These are phyloP conservation scores for Ardeotis arabs DNA, from an alignment of 2,113 vertebrate genomes.

Conservation along the genomic window DNA sequence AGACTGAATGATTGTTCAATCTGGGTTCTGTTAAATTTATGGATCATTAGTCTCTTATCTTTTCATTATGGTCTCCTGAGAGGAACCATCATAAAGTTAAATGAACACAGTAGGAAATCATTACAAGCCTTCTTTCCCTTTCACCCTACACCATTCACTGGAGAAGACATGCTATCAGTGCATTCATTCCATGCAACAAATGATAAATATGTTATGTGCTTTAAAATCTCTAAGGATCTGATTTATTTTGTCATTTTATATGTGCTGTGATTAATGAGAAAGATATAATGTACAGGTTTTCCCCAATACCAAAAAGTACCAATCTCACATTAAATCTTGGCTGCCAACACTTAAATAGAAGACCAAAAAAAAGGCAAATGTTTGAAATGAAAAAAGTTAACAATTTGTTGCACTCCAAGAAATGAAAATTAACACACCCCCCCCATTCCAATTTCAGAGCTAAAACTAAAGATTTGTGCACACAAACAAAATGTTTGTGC, in stretches of 20 bases:
- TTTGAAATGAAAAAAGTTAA: background rate
- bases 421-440: background rate
- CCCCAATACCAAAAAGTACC: background rate
- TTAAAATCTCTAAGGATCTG: background rate
- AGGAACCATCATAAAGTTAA: conserved; percentile 62
- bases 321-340: background rate
- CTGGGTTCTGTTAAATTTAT: conserved; percentile 53
- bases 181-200: background rate
- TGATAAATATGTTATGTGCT: background rate
- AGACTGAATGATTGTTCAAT: conserved; percentile 60
- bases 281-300: background rate
- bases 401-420: background rate
- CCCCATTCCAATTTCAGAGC: background rate
- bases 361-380: background rate
- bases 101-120: conserved; percentile 61
- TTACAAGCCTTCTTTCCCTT: conserved; percentile 22
- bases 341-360: background rate
- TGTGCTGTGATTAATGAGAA: background rate
- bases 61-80: conserved; percentile 64
- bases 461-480: background rate
- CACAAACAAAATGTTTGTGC: background rate
- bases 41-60: conserved; percentile 69
- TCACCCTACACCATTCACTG: background rate
- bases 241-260: conserved; percentile 3
- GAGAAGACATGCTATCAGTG: background rate